Evolutionary conservation across 1,140 invertebrate genomes (phyloP).

Genomic region (Nixonia krombeini): DNA sequence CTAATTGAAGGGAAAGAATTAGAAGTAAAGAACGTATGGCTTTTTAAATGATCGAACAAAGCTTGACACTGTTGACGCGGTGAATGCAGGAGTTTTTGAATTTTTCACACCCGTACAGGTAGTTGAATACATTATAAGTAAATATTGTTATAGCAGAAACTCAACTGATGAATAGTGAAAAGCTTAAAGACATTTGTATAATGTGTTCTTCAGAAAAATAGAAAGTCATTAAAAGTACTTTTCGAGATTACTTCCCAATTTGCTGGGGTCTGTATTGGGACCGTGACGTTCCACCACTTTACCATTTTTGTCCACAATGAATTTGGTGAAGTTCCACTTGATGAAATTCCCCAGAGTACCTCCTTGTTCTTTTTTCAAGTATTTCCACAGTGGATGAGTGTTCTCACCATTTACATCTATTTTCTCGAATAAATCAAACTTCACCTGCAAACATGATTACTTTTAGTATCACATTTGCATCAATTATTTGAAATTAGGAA

Average conservation of each 20-base stretch:
- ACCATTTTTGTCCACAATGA: conserved; percentile 91
- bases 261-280: conserved; percentile 84
- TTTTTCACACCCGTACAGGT: too few relatives aligned
- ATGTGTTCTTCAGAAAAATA: too few relatives aligned
- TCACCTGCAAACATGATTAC: conserved; percentile 50
- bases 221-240: conserved; percentile 80
- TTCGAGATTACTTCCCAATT: conserved; percentile 77
- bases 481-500: neutral
- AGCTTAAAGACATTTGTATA: too few relatives aligned
- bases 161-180: too few relatives aligned
- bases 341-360: conserved; percentile 85
- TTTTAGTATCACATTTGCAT: neutral
- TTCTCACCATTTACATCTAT: conserved; percentile 92
- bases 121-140: too few relatives aligned
- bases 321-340: conserved; percentile 99
- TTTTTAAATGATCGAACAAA: too few relatives aligned
- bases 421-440: conserved; percentile 76
- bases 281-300: conserved; percentile 89
- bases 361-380: conserved; percentile 88
- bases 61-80: too few relatives aligned
- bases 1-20: neutral
- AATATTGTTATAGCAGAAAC: too few relatives aligned
- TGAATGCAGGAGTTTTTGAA: too few relatives aligned
- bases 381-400: conserved; percentile 89
- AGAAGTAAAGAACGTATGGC: neutral